A percentile compares a stretch with the other conserved stretches of the same genome.
phyloP scores from a whole-genome alignment of 2,113 vertebrate genomes.

The Lophura nycthemera region DNA sequence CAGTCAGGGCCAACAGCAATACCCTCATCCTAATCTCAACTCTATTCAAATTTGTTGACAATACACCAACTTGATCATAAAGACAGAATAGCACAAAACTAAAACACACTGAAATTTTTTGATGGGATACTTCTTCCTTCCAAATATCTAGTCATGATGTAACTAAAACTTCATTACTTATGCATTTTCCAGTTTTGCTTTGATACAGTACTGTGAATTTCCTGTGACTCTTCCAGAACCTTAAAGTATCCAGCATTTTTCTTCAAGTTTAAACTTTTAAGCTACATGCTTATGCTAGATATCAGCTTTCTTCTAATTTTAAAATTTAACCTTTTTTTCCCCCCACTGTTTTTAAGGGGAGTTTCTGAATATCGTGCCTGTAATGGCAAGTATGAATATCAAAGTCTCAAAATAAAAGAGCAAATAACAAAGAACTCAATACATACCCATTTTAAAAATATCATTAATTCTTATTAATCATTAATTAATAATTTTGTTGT shows the following conservation, averaged over 20 bases:
- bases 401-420: background rate
- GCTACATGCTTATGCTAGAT: background rate
- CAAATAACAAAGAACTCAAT: background rate
- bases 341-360: background rate
- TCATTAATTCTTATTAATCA: background rate
- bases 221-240: background rate
- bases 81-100: background rate
- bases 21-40: background rate
- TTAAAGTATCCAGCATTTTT: background rate
- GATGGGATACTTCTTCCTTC: background rate
- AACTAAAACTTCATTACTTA: rapidly evolving
- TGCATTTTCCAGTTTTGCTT: background rate
- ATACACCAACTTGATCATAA: background rate
- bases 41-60: background rate
- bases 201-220: background rate
- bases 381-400: background rate
- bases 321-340: background rate
- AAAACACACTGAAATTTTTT: background rate
- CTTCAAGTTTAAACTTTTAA: background rate
- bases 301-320: background rate
- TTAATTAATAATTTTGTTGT: background rate
- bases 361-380: background rate
- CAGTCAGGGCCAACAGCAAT: background rate
- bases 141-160: background rate
- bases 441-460: background rate